phyloP scores from a whole-genome alignment of 2,113 vertebrate genomes.

The Paracanthobrama guichenoti region DNA sequence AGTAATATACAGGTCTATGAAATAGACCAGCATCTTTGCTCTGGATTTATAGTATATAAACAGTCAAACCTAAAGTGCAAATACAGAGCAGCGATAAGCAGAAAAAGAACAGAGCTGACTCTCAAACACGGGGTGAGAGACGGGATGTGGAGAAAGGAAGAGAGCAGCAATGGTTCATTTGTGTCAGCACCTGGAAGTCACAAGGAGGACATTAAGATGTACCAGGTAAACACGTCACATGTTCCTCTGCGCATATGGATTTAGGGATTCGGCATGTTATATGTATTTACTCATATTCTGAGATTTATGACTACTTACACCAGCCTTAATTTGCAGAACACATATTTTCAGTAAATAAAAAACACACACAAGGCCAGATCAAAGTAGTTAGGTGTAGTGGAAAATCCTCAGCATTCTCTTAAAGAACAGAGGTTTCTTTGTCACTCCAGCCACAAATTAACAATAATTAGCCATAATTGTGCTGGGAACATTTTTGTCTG shows the following conservation, averaged over 20 bases:
- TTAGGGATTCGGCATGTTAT: constrained; percentile 5
- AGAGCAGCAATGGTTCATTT: not conserved
- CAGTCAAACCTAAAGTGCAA: not conserved
- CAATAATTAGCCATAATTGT: constrained; percentile 9
- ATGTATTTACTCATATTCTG: constrained; percentile 33
- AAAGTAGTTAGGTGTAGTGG: constrained; percentile 41
- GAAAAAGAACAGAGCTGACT: constrained; percentile 1
- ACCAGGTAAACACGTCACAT: not conserved
- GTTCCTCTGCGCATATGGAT: not conserved
- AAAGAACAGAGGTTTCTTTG: constrained; percentile 30
- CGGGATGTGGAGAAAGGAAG: not conserved
- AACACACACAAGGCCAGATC: constrained; percentile 7
- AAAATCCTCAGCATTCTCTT: constrained; percentile 42
- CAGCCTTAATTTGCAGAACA: constrained; percentile 57
- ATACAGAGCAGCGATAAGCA: not conserved
- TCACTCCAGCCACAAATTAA: not conserved
- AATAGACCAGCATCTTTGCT: not conserved
- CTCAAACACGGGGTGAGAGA: not conserved
- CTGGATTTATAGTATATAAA: not conserved
- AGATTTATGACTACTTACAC: constrained; percentile 49
- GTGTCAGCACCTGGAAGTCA: not conserved
- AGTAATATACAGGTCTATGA: not conserved
- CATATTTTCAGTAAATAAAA: constrained; percentile 32
- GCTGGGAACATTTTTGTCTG: constrained; percentile 23
- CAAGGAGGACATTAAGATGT: not conserved